Evolutionary conservation across 2,888 invertebrate genomes (phyloP).

Genomic region (Embidobia sp.): DNA sequence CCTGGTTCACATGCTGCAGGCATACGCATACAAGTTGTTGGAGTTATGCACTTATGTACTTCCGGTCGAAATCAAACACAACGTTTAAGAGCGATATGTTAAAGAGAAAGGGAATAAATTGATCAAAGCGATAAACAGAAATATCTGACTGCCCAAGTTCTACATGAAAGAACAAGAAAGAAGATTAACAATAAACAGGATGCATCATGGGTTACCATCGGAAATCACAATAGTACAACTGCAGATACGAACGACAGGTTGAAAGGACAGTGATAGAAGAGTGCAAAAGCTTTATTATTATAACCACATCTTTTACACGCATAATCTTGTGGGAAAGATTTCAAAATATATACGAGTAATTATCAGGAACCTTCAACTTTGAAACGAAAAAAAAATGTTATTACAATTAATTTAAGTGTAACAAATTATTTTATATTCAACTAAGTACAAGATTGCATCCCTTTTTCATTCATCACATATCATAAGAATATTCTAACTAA

Average conservation of each 20-base stretch:
- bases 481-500: no score
- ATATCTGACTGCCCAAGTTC: slow-evolving; percentile 4
- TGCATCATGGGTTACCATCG: slow-evolving; percentile 77
- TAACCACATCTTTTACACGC: slow-evolving; percentile 67
- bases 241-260: slow-evolving; percentile 77
- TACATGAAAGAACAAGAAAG: slow-evolving; percentile 19
- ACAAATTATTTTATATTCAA: no score
- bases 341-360: no score
- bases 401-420: no score
- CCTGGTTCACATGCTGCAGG: slow-evolving; percentile 18
- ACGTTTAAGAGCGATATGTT: slow-evolving; percentile 30
- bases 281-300: slow-evolving; percentile 73
- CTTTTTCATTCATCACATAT: no score
- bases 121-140: slow-evolving; percentile 13
- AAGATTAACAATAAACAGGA: slow-evolving; percentile 78
- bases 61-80: slow-evolving; percentile 41
- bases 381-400: no score
- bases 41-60: slow-evolving; percentile 46
- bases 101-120: slow-evolving; percentile 19
- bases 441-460: no score
- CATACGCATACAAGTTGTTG: slow-evolving; percentile 20
- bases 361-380: no score
- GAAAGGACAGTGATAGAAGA: slow-evolving; percentile 73
- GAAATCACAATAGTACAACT: slow-evolving; percentile 79
- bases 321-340: slow-evolving; percentile 64